These are phyloP conservation scores for Oscarella lobularis DNA, from an alignment of 37 sponge, comb jelly and placozoan genomes.

Conservation along the genomic window DNA sequence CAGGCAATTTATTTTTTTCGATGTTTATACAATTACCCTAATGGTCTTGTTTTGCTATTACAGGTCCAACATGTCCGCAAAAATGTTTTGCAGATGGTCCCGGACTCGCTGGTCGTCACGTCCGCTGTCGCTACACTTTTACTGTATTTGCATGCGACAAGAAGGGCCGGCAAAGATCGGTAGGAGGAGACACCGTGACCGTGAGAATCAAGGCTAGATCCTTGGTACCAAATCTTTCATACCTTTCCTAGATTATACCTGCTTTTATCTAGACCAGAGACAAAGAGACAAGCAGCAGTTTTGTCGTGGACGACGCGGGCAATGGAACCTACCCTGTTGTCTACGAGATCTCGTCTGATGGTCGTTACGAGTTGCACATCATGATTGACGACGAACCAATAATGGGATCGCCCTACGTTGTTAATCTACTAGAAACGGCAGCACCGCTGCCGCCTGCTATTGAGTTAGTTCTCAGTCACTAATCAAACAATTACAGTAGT, in stretches of 20 bases:
- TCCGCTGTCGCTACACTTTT: background rate
- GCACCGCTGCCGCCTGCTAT: background rate
- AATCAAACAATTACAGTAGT: no score
- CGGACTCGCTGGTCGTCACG: background rate
- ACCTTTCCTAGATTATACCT: no score
- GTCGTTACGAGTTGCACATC: background rate
- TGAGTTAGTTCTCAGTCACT: no score
- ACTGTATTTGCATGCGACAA: background rate
- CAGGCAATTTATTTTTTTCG: no score
- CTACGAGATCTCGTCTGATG: background rate
- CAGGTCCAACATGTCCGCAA: background rate
- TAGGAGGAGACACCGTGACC: background rate
- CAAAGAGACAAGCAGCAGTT: no score
- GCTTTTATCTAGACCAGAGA: no score
- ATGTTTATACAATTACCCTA: no score
- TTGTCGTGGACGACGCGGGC: background rate
- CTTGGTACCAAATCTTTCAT: no score
- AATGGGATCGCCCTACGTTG: background rate
- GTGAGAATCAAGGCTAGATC: no score
- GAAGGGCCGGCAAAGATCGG: background rate
- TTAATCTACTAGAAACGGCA: background rate
- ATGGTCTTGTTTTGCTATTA: no score
- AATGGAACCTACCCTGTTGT: background rate
- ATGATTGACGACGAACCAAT: background rate
- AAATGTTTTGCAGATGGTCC: slow-evolving; percentile 2